A percentile compares a stretch with the other conserved stretches of the same genome.
Conservation (phyloP, 2,113 vertebrate genomes). For the Myrmecobius fasciatus region DNA sequence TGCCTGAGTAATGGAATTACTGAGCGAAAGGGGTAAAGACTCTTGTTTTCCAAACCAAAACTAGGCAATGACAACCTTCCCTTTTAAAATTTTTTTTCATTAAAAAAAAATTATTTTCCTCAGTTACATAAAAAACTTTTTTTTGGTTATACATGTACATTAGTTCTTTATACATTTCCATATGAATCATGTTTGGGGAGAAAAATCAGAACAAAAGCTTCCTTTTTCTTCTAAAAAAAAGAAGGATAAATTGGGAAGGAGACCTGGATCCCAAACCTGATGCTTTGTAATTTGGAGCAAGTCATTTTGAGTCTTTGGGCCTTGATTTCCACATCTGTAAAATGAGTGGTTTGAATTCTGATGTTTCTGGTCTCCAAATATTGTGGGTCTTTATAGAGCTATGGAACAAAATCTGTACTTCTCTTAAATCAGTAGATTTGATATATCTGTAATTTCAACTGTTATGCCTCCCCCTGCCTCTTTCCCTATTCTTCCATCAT, state of each 20-base stretch:
- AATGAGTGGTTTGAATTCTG: constrained; percentile 16
- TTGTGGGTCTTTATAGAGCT: background rate
- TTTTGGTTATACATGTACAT: no score
- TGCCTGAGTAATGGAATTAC: background rate
- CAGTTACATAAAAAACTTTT: no score
- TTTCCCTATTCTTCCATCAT: background rate
- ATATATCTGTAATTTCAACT: background rate
- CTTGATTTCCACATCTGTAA: background rate
- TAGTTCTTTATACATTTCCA: no score
- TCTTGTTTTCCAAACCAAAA: background rate
- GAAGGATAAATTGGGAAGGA: background rate
- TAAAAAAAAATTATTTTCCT: no score
- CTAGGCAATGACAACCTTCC: background rate
- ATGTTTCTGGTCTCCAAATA: background rate
- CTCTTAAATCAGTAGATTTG: background rate
- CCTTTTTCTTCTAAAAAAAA: background rate
- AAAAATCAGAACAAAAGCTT: no score
- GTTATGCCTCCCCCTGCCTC: background rate
- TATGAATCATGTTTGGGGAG: no score
- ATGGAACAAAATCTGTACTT: background rate
- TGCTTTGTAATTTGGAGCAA: background rate
- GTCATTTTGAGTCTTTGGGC: background rate
- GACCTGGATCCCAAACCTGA: background rate
- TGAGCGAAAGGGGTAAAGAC: background rate
- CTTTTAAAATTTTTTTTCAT: background rate